Conservation (phyloP, 2,888 invertebrate genomes). For the Oscheius sp. region DNA sequence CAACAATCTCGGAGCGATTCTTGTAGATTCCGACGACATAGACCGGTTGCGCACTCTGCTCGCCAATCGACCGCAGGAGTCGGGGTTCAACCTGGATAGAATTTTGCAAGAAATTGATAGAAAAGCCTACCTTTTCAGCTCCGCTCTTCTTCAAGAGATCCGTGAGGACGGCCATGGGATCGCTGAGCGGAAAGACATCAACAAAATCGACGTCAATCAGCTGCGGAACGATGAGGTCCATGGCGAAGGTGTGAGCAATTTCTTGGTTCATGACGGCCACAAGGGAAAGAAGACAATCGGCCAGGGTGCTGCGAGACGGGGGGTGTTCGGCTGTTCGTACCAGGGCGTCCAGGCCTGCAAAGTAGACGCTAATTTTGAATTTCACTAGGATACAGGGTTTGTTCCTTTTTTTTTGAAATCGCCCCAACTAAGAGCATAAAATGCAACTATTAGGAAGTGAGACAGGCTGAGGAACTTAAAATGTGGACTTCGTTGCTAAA, state of each 20-base stretch:
- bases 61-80: constrained; percentile 84
- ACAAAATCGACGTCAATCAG: constrained; percentile 86
- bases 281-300: constrained; percentile 84
- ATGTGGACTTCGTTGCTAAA: too few species aligned
- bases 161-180: constrained; percentile 83
- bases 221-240: constrained; percentile 86
- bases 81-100: constrained; percentile 75
- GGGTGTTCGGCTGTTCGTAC: constrained; percentile 68
- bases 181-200: constrained; percentile 81
- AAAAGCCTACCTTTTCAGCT: constrained; percentile 70
- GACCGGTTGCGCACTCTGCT: constrained; percentile 84
- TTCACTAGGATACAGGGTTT: background rate
- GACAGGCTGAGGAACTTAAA: too few species aligned
- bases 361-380: background rate
- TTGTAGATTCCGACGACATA: constrained; percentile 90
- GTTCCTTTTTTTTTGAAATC: too few species aligned
- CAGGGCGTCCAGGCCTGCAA: constrained; percentile 63
- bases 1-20: constrained; percentile 76
- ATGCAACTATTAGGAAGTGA: too few species aligned
- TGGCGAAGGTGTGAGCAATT: constrained; percentile 83
- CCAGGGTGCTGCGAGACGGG: constrained; percentile 78
- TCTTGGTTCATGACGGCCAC: constrained; percentile 81
- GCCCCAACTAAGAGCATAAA: too few species aligned
- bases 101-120: constrained; percentile 76
- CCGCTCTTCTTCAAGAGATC: constrained; percentile 80